Percentiles rank a stretch among this genome's conserved stretches.
These are phyloP conservation scores for Ctenosaura bakeri DNA, from an alignment of 2,797 vertebrate species.

Conservation along the genomic window DNA sequence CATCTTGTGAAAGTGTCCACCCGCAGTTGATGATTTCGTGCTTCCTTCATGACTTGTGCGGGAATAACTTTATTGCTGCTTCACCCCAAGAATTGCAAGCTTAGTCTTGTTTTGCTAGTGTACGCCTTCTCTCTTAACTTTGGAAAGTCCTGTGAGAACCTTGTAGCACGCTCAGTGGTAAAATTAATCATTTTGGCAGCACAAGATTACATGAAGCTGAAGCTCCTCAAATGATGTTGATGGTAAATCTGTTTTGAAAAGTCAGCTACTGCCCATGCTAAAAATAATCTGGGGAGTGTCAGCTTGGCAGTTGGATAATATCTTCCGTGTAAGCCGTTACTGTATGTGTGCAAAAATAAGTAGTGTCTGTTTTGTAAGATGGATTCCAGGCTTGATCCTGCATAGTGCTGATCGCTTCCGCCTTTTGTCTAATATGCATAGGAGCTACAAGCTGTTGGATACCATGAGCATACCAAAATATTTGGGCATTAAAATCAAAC, in stretches of 20 bases:
- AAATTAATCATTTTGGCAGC: not conserved
- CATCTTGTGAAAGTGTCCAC: not conserved
- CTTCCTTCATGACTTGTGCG: slow-evolving; percentile 41
- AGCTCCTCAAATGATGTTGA: not conserved
- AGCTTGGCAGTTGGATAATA: not conserved
- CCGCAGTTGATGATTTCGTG: not conserved
- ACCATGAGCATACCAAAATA: not conserved
- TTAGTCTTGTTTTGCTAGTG: slow-evolving; percentile 5
- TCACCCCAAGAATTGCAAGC: slow-evolving; percentile 46
- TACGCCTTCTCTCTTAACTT: not conserved
- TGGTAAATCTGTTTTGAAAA: slow-evolving; percentile 17
- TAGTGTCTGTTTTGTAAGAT: not conserved
- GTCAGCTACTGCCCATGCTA: not conserved
- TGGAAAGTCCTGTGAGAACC: not conserved
- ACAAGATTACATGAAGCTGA: not conserved
- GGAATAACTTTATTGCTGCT: slow-evolving; percentile 38
- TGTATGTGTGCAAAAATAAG: not conserved
- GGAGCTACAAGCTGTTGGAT: not conserved
- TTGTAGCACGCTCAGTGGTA: not conserved
- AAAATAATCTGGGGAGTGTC: not conserved
- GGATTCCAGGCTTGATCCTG: not conserved
- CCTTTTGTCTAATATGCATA: not conserved
- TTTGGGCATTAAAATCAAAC: not conserved
- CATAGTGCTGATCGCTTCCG: not conserved
- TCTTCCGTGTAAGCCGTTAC: not conserved